Evolutionary conservation across 2,797 vertebrate species (phyloP).

Genomic region (Lagodon rhomboides): DNA sequence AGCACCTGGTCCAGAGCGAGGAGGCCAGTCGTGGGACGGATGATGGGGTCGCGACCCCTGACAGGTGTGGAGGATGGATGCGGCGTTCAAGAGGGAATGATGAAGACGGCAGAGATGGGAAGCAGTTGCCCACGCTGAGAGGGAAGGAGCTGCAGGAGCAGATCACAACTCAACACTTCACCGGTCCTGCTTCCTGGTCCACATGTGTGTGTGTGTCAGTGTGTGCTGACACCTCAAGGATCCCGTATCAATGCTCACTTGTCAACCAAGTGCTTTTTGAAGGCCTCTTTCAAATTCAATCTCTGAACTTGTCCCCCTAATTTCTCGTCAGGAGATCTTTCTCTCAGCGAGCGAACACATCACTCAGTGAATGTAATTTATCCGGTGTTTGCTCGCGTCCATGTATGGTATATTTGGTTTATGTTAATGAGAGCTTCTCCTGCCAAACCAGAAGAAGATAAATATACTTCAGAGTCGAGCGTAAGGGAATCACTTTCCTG

Average conservation of each 20-base stretch:
- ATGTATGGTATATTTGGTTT: conserved; percentile 48
- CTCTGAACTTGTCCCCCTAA: conserved; percentile 21
- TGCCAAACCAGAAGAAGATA: conserved; percentile 66
- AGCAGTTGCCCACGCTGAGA: conserved; percentile 19
- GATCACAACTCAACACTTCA: conserved; percentile 65
- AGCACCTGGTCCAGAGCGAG: conserved; percentile 53
- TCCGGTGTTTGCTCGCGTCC: conserved; percentile 58
- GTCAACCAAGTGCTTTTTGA: conserved; percentile 21
- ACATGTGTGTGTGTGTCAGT: conserved; percentile 16
- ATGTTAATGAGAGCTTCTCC: conserved; percentile 60
- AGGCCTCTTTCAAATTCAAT: conserved; percentile 33
- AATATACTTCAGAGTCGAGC: conserved; percentile 57
- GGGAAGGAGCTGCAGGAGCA: conserved; percentile 38
- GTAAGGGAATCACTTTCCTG: conserved; percentile 42
- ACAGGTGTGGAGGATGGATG: conserved; percentile 76
- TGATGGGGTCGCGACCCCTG: conserved; percentile 55
- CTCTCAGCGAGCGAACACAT: conserved; percentile 36
- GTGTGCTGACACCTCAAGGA: conserved; percentile 9
- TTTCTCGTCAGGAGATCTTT: conserved; percentile 37
- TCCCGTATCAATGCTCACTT: conserved; percentile 37
- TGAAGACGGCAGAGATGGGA: conserved; percentile 55
- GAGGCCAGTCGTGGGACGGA: conserved; percentile 31
- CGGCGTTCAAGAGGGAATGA: conserved; percentile 45
- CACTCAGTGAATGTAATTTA: conserved; percentile 48
- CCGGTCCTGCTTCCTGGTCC: conserved; percentile 41